Evolutionary conservation across 37 sponge, comb jelly and placozoan species (phyloP).

Genomic region (Mnemiopsis leidyi): DNA sequence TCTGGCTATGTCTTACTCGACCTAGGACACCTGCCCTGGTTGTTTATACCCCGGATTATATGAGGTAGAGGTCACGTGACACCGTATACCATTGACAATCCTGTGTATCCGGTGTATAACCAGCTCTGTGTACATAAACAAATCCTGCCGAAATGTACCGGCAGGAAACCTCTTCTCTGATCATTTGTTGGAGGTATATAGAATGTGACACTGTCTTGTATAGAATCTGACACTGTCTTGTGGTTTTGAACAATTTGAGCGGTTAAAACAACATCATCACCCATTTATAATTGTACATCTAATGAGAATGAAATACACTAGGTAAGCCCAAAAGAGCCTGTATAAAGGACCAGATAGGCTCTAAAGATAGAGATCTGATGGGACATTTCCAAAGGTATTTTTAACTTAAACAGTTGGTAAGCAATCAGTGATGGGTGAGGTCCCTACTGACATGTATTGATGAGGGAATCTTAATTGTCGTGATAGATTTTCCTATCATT

Average conservation of each 20-base stretch:
- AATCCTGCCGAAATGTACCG: no score
- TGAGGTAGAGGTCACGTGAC: neutral
- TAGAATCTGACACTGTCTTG: no score
- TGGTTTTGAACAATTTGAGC: no score
- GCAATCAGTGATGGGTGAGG: constrained; percentile 35
- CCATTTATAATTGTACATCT: no score
- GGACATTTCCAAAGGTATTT: neutral
- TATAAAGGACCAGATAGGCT: neutral
- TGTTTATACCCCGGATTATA: neutral
- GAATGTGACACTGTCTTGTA: no score
- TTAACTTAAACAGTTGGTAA: constrained; percentile 48
- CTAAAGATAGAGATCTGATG: no score
- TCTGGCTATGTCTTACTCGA: no score
- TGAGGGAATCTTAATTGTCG: neutral
- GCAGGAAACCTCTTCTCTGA: no score
- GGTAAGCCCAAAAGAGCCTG: neutral
- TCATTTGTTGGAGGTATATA: no score
- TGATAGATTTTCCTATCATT: neutral
- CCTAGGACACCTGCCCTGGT: neutral
- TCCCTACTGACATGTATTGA: neutral
- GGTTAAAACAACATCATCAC: no score
- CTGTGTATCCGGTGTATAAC: neutral
- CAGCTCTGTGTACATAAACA: no score
- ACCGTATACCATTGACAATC: neutral
- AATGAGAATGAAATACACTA: no score